Base-by-base conservation (phyloP, 1,140 invertebrate species). In the Cyrtorhinus lividipennis region DNA sequence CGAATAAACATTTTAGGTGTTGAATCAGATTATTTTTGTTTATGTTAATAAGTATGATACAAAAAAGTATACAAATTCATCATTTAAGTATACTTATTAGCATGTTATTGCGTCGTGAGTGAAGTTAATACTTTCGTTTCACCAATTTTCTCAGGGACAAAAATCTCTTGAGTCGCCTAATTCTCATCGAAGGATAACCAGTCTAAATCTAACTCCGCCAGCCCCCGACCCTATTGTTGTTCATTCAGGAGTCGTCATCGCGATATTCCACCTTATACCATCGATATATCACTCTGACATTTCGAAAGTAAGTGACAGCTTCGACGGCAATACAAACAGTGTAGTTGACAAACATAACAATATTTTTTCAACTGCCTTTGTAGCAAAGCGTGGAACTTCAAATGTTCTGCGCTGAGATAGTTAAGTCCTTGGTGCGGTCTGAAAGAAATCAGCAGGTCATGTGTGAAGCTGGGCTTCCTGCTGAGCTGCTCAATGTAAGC, bases 211-310 rank as follows among this genome's bases (percentile, higher is more conserved):
- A 12, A 81, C 78, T 38, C 85, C 86, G 18, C 82, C 85, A n/a
- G 72, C 78, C 8, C 85, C 87, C 1, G 90, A 94, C 68, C 89
- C 90, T 15, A 84, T 97, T 66, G 86, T 99, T 62, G 90, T 98
- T 56, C 95, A 99, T 79, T 85, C 95, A 8, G 94, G 92, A 10
- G 90, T 98, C 57, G 88, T 99, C 0, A 82, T 96, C n/a, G 91
- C 89, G 60, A 88, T 99, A 76, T 80, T 98, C 20, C 87, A 94
- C 70, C 79, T 99, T 1, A 73, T 99, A 59, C 94, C 96, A 1
- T 92, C 92, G 20, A 80, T 95, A 58, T 67, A 71, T 73, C 80
- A 62, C 75, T 74, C 62, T 72, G 76, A 60, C 65, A 71, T 60
- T 59, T 56, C 68, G 61, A 67, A 74, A 65, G 74, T 77, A 66